phyloP scores from a whole-genome alignment of 2,797 vertebrate species.

The Petrocephalus schoutedeni region DNA sequence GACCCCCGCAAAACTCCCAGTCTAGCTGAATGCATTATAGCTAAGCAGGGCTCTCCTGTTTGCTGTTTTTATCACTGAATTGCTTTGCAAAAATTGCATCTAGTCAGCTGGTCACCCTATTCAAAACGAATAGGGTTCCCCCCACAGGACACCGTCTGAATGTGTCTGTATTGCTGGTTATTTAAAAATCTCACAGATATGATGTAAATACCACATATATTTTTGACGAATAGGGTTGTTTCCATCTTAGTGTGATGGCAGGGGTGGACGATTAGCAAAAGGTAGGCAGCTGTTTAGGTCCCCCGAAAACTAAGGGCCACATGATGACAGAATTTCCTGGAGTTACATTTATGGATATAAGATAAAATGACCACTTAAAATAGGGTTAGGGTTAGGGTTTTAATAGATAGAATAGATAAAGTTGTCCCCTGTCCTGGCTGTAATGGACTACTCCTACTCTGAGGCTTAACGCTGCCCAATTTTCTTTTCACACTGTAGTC shows the following conservation, averaged over 20 bases:
- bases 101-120: background rate
- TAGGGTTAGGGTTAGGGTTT: background rate
- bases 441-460: background rate
- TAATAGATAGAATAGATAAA: background rate
- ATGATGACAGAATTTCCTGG: background rate
- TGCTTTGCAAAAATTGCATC: background rate
- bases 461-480: background rate
- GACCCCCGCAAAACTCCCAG: background rate
- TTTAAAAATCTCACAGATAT: background rate
- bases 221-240: background rate
- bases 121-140: background rate
- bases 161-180: background rate
- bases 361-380: background rate
- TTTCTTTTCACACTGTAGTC: background rate
- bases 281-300: background rate
- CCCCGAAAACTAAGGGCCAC: background rate
- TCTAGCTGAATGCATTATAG: background rate
- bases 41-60: background rate
- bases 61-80: background rate
- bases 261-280: background rate
- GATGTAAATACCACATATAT: background rate
- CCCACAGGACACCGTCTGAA: background rate
- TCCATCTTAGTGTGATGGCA: background rate
- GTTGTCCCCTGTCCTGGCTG: background rate
- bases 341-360: background rate